Evolutionary conservation across 2,113 vertebrate genomes (phyloP), one percentile per base, ranked within the genome.

Genomic region (Percina caprodes): DNA sequence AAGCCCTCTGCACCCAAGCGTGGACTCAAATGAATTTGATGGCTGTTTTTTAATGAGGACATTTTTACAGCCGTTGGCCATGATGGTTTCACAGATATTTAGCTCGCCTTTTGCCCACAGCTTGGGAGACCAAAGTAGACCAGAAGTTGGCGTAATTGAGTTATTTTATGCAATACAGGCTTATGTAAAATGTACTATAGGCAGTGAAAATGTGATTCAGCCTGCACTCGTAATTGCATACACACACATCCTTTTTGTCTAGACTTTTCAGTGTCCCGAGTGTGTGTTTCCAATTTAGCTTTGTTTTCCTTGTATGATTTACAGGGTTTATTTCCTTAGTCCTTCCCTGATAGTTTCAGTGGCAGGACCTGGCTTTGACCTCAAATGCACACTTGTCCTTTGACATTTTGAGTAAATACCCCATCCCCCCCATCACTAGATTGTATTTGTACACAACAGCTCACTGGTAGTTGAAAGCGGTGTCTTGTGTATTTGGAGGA

Each of bases 1-100:
- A 91, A 92, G 90, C 84, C 75, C 59, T 80, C 66, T 88, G 89
- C 86, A 88, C 77, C 92, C 83, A 92, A 86, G 93, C 89, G 60
- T 91, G 82, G 85, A 85, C 84, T 87, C 69, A 69, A 86, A 92
- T 92, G 84, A 93, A 90, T 91, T 81, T 86, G 76, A 94, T 92
- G 89, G 88, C 88, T 84, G 74, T 91, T 93, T 94, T 42, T 94
- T 93, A 94, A 94, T 92, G 90, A 94, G 89, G 84, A 89, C 87
- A 88, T 93, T 93, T 94, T 92, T 93, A 94, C 85, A 93, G 93
- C 92, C 92, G 88, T 86, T 94, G 92, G 92, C 87, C 78, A 92
- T 89, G 86, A 92, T 89, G 86, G 73, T 91, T 93, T 92, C 81
- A 83, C 88, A 91, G 89, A 91, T 89, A 87, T 91, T 91, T 90